Conservation (phyloP, 2,113 vertebrate species). For the Acinonyx jubatus region DNA sequence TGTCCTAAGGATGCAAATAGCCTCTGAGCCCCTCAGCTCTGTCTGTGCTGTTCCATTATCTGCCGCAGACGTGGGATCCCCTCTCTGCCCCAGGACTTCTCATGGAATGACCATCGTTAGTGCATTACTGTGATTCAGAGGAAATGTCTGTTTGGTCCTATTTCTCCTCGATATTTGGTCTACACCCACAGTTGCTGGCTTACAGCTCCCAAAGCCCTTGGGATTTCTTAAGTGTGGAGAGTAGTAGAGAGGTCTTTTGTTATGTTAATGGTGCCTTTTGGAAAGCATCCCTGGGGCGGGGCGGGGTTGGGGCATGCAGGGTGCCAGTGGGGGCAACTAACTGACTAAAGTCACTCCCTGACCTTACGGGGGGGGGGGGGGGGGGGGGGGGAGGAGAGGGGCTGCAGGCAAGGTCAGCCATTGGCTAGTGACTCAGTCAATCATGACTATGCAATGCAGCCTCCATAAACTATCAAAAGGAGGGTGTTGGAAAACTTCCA, state of each 20-base stretch:
- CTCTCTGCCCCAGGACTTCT: background rate
- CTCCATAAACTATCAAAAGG: background rate
- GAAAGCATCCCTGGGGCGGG: background rate
- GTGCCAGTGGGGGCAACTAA: background rate
- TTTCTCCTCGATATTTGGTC: background rate
- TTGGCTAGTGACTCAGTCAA: background rate
- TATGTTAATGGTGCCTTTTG: background rate
- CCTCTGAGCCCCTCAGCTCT: background rate
- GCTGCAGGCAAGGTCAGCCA: background rate
- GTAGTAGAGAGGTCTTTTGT: background rate
- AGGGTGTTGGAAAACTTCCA: background rate
- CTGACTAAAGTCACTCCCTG: background rate
- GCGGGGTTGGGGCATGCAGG: background rate
- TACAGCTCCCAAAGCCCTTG: background rate
- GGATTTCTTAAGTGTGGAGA: background rate
- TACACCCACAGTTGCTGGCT: background rate
- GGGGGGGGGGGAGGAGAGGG: background rate
- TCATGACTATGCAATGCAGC: background rate
- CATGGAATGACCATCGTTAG: background rate
- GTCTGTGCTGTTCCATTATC: no score
- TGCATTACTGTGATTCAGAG: background rate
- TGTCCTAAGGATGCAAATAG: background rate
- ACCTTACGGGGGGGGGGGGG: background rate
- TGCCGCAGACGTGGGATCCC: background rate
- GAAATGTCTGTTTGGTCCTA: background rate